These are phyloP conservation scores for Scelioninae gen. 2 DNA, from an alignment of 2,888 invertebrate genomes.

Conservation along the genomic window DNA sequence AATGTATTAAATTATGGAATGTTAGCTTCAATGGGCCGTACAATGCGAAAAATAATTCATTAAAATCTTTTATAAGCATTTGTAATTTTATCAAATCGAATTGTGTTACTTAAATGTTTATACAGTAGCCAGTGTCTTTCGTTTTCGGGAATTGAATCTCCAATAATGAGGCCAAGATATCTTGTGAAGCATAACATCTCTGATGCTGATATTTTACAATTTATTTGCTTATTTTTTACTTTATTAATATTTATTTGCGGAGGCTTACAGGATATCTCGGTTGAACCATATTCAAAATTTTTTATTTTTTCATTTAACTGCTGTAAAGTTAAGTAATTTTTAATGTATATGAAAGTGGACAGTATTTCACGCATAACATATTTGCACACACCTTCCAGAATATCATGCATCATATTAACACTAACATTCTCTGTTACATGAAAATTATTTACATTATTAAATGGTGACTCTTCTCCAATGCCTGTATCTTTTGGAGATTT, in stretches of 20 bases:
- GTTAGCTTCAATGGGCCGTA: conserved; percentile 30
- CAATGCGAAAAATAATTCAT: conserved; percentile 16
- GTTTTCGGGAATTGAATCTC: conserved; percentile 38
- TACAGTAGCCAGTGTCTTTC: conserved; percentile 42
- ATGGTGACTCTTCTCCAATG: conserved; percentile 23
- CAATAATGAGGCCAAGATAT: conserved; percentile 45
- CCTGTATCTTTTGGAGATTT: conserved; percentile 10
- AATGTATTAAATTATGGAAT: conserved; percentile 25
- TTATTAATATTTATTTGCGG: conserved; percentile 11
- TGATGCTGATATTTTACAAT: conserved; percentile 27
- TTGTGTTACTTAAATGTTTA: conserved; percentile 37
- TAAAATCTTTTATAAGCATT: conserved; percentile 15
- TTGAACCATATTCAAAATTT: conserved; percentile 33
- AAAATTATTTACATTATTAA: conserved; percentile 18
- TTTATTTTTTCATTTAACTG: conserved; percentile 28
- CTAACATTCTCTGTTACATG: conserved; percentile 22
- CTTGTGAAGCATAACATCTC: conserved; percentile 29
- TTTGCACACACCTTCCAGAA: conserved; percentile 24
- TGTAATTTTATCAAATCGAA: conserved; percentile 29
- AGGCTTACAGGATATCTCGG: conserved; percentile 44
- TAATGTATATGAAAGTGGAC: conserved; percentile 29
- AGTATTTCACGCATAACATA: conserved; percentile 27
- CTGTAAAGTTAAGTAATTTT: conserved; percentile 35
- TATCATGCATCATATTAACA: conserved; percentile 25
- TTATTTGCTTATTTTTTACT: conserved; percentile 26